phyloP scores from a whole-genome alignment of 2,888 invertebrate species.

The Stomorhina lunata region DNA sequence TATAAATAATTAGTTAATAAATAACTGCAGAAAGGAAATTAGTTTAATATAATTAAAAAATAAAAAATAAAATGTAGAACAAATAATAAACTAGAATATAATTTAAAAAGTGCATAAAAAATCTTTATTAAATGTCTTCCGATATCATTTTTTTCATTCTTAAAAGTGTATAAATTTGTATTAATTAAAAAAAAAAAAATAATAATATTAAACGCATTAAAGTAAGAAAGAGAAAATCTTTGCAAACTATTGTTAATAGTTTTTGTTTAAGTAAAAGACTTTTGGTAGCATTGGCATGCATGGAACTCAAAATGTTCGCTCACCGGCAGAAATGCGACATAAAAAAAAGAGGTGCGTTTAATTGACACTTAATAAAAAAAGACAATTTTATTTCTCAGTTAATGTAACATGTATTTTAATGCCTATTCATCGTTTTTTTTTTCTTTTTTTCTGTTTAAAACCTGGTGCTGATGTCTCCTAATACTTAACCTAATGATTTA shows the following conservation, averaged over 20 bases:
- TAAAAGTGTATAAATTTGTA: too few relatives aligned
- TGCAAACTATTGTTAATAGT: not conserved
- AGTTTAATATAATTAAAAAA: not conserved
- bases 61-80: not conserved
- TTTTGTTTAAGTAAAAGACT: not conserved
- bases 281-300: conserved; percentile 70
- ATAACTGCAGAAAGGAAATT: not conserved
- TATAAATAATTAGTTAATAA: not conserved
- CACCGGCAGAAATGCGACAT: conserved; percentile 77
- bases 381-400: not conserved
- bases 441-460: conserved; percentile 1
- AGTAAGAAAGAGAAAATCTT: not conserved
- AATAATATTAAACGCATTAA: too few relatives aligned
- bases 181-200: not conserved
- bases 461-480: not conserved
- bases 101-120: too few relatives aligned
- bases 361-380: not conserved
- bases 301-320: conserved; percentile 73
- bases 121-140: too few relatives aligned
- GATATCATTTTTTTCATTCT: too few relatives aligned
- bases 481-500: too few relatives aligned
- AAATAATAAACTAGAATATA: too few relatives aligned
- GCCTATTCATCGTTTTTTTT: not conserved
- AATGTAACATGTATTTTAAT: not conserved
- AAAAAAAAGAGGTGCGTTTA: conserved; percentile 77